Base-by-base conservation (phyloP, 2,888 invertebrate species). In the Metacarcinus magister region DNA sequence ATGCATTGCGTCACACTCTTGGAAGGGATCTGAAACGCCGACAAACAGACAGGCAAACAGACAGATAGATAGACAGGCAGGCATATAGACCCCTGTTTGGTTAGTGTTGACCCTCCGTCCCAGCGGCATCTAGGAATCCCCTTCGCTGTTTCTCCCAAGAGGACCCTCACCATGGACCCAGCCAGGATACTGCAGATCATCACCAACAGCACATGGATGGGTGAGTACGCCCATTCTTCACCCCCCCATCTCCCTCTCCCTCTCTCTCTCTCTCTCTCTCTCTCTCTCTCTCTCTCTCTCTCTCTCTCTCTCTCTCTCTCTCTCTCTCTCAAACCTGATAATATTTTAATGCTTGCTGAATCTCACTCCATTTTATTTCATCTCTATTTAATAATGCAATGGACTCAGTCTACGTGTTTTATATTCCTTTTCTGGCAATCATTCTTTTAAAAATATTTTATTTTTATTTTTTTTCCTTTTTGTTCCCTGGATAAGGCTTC, bases 201-300 rank as follows among this genome's bases (percentile, higher is more conserved):
- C 82, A 82, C 82, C 82, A 82, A 82, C 82, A 82, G 82, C 82
- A 82, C 82, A 7, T 82, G 82, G 82, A 82, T 82, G 82, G 82
- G 82, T 82, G 82, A 82, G 82, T 82, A 82, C 67, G 2, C 67
- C 4, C 10, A 19, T 19, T 60, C 60, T 60, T 16, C 16, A 7
- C 16, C 67, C 23, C 67, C 23, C 67, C 5, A 19, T 67, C 23
- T 67, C 23, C 23, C 67, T 67, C 67, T 67, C 67, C 23, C 23
- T 67, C 23, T 67, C 23, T 67, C 67, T 67, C 67, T 67, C 67
- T 67, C 67, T 67, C 67, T 67, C 67, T 67, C 67, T 67, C 67
- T 67, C 67, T 67, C 67, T 67, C 67, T 67, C 67, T 67, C 67
- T 67, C 67, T 67, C 67, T 67, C 67, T 8, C 67, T 67, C 67